phyloP scores from a whole-genome alignment of 2,113 vertebrate genomes.

The Zingel zingel region DNA sequence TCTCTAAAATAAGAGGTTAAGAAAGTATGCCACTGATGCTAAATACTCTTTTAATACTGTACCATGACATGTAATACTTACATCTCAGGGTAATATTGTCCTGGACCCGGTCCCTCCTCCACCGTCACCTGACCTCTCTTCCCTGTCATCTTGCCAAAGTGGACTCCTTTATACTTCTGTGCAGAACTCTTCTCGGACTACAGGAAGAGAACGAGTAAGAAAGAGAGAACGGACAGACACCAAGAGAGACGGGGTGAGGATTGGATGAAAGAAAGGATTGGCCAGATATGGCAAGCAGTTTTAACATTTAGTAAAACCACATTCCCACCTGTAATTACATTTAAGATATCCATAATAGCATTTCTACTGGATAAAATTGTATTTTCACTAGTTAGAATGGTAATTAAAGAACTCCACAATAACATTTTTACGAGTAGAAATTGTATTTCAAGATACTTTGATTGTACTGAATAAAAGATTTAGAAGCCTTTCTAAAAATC shows the following conservation, averaged over 20 bases:
- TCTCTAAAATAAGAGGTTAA: no score
- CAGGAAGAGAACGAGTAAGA: constrained; percentile 19
- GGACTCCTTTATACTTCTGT: constrained; percentile 85
- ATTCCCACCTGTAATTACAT: no score
- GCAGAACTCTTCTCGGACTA: constrained; percentile 71
- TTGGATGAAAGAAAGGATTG: constrained; percentile 1
- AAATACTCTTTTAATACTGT: neutral
- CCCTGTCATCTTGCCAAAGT: constrained; percentile 83
- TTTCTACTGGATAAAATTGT: no score
- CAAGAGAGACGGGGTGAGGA: neutral
- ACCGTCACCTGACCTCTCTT: constrained; percentile 64
- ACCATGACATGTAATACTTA: constrained; percentile 54
- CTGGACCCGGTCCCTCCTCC: constrained; percentile 78
- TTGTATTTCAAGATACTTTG: no score
- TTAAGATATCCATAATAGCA: no score
- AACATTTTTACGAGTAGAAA: no score
- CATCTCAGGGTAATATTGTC: constrained; percentile 80
- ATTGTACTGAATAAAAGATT: no score
- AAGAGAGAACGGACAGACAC: constrained; percentile 3
- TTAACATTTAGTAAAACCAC: no score
- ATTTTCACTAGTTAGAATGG: no score
- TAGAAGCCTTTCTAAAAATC: no score
- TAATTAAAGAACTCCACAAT: no score
- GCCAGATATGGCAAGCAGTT: no score
- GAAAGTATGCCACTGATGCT: neutral